Evolutionary conservation across 2,113 vertebrate genomes (phyloP).

Genomic region (Choloepus hoffmanni): DNA sequence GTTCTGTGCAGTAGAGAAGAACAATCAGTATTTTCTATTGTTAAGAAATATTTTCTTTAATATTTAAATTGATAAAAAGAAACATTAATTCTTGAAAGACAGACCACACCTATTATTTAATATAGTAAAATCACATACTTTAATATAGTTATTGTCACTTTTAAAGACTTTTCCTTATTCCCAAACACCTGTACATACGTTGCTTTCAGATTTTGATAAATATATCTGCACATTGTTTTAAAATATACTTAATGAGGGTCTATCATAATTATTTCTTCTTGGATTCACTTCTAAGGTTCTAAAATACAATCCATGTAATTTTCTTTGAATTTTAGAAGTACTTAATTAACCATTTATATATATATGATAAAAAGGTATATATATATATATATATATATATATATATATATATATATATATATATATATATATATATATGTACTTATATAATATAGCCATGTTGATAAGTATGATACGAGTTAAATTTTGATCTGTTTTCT

Average conservation of each 20-base stretch:
- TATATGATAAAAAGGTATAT: background rate
- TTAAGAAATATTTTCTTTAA: background rate
- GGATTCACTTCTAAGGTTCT: background rate
- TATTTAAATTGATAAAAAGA: constrained; percentile 46
- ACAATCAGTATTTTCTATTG: background rate
- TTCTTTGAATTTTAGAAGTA: constrained; percentile 30
- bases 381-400: background rate
- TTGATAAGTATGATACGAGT: background rate
- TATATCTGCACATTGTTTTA: background rate
- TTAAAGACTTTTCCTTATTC: constrained; percentile 17
- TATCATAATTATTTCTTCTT: background rate
- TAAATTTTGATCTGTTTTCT: constrained; percentile 41
- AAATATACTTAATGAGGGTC: background rate
- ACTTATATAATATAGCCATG: background rate
- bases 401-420: background rate
- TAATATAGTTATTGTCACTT: constrained; percentile 19
- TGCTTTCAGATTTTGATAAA: background rate
- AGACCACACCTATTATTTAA: background rate
- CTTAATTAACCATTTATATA: background rate
- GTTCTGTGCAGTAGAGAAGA: background rate
- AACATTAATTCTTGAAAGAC: background rate
- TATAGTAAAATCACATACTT: background rate
- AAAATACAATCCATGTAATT: constrained; percentile 14
- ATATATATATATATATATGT: background rate
- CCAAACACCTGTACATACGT: background rate